Evolutionary conservation across 2,113 vertebrate species (phyloP).

Genomic region (Vulpes lagopus): DNA sequence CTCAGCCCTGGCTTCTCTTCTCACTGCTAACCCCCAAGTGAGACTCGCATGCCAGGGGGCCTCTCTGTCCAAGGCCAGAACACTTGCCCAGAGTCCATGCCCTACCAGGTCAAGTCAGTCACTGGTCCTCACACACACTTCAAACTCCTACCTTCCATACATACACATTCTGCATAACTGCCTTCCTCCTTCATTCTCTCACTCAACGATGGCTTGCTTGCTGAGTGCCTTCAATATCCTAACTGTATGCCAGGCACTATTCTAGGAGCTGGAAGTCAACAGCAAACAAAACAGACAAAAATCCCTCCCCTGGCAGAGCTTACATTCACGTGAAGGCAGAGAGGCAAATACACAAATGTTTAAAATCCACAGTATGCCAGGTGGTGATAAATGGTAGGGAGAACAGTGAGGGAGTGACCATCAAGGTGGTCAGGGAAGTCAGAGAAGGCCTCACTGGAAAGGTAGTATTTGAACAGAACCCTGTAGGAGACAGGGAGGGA

Average conservation of each 20-base stretch:
- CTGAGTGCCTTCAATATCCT: background rate
- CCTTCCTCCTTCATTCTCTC: background rate
- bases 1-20: background rate
- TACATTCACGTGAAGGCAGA: background rate
- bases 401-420: background rate
- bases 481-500: background rate
- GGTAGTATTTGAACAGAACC: background rate
- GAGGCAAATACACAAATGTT: background rate
- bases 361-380: background rate
- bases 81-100: background rate
- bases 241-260: background rate
- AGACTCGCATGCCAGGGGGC: rapidly evolving
- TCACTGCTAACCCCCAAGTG: background rate
- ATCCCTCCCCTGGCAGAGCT: background rate
- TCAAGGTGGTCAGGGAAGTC: background rate
- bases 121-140: background rate
- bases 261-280: background rate
- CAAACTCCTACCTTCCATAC: rapidly evolving
- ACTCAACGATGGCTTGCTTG: background rate
- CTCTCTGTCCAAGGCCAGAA: background rate
- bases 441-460: background rate
- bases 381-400: background rate
- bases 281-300: background rate
- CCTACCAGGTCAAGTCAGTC: rapidly evolving
- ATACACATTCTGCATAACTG: rapidly evolving